Evolutionary conservation across 92 coral and sea anemone species (phyloP), one percentile per base, ranked within the genome.

Genomic region (Nematostella vectensis): DNA sequence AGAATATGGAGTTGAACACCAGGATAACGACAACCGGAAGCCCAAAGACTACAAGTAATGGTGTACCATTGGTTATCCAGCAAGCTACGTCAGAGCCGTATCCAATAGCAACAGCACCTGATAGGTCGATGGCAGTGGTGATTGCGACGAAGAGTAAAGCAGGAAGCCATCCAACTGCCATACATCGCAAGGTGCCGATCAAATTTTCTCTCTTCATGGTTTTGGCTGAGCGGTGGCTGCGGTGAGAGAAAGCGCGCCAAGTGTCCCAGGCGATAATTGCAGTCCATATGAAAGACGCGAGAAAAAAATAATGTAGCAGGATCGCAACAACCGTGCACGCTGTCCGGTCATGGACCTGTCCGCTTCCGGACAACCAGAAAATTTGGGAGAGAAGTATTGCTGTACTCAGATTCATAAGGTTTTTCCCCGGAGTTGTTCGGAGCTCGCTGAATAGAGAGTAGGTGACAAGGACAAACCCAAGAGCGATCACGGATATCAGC

Each of bases 111-210:
- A 55, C 62, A 4, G 54, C 31, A 0, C 67, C 48, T 44, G 93
- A 51, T 38, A 33, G 66, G 66, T 77, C 85, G 25, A 78, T 59
- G 23, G 39, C 52, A 2, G 68, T 47, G 30, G 76, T 70, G 31
- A 50, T 28, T 15, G 54, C 62, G 4, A 74, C 72, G 39, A 62
- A 73, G 12, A 62, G 2, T 45, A 68, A 42, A 24, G 80, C 70
- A 37, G 62, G 44, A 28, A 78, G 21, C 93, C 93, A 83, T 29
- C 83, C 93, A 36, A 63, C 72, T 25, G 73, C 63, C 71, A 75
- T 78, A 53, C 67, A 66, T 13, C 80, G 80, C 28, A 65, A 27
- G 26, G 18, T 27, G 20, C 51, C 61, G 55, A 58, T 3, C 44
- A 68, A 62, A 36, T 50, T 63, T 53, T 48, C 17, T 25, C 65